These are phyloP conservation scores for Brachyhypopomus gauderio DNA, from an alignment of 2,113 vertebrate species.

Conservation along the genomic window DNA sequence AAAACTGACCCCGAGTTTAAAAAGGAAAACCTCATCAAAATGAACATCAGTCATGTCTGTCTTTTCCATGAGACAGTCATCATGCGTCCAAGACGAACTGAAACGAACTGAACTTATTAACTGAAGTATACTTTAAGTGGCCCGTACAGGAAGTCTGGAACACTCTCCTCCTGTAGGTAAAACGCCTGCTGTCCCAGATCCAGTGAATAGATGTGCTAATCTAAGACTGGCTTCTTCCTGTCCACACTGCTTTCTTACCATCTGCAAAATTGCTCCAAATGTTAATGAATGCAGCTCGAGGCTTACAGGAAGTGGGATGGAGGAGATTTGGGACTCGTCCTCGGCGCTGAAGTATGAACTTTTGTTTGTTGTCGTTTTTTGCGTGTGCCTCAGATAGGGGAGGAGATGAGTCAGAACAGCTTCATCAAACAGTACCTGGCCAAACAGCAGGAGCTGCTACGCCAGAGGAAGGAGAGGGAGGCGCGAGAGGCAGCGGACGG, in stretches of 20 bases:
- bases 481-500: constrained; percentile 83
- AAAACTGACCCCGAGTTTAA: too few species aligned
- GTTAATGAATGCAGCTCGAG: background rate
- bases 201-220: too few species aligned
- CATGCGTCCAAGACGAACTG: too few species aligned
- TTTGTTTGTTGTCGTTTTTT: background rate
- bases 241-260: background rate
- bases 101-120: too few species aligned
- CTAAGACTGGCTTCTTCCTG: too few species aligned
- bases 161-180: too few species aligned
- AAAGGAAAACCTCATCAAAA: too few species aligned
- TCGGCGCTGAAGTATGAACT: background rate
- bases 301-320: background rate
- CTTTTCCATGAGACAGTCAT: too few species aligned
- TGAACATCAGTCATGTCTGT: too few species aligned
- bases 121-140: too few species aligned
- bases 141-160: too few species aligned
- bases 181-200: too few species aligned
- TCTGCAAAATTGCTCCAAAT: background rate
- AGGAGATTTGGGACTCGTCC: background rate
- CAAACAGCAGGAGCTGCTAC: constrained; percentile 90
- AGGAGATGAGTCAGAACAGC: constrained; percentile 96
- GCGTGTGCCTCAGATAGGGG: constrained; percentile 80
- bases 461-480: constrained; percentile 85
- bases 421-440: constrained; percentile 95